phyloP scores from a whole-genome alignment of 1,140 invertebrate genomes.

The Chrysomallon squamiferum region DNA sequence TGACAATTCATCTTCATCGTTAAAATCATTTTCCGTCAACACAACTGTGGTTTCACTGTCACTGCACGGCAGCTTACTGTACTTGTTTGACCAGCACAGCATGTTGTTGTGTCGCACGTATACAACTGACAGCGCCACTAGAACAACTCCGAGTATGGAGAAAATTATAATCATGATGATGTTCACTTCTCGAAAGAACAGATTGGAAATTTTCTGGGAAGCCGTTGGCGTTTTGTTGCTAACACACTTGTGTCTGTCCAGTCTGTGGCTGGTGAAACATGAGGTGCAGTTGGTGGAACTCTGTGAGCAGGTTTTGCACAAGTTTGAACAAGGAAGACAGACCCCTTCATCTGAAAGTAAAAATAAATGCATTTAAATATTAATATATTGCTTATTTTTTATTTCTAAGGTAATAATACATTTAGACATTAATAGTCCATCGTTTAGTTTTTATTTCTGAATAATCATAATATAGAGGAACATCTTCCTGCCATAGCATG shows the following conservation, averaged over 20 bases:
- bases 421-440: too few species aligned
- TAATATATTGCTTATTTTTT: too few species aligned
- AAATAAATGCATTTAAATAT: too few species aligned
- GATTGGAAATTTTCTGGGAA: too few species aligned
- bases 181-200: too few species aligned
- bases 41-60: neutral
- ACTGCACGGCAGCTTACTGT: constrained; percentile 1
- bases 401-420: too few species aligned
- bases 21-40: neutral
- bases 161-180: too few species aligned
- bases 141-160: neutral
- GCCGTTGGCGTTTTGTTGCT: too few species aligned
- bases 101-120: neutral
- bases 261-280: neutral
- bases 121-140: neutral
- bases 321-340: neutral
- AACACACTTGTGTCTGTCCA: neutral
- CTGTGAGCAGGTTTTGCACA: neutral
- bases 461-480: too few species aligned
- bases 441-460: too few species aligned
- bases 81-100: neutral
- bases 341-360: neutral
- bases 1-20: neutral
- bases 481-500: too few species aligned
- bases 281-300: neutral